These are phyloP conservation scores for Rhabdornis inornatus DNA, from an alignment of 2,113 vertebrate genomes.

Conservation along the genomic window DNA sequence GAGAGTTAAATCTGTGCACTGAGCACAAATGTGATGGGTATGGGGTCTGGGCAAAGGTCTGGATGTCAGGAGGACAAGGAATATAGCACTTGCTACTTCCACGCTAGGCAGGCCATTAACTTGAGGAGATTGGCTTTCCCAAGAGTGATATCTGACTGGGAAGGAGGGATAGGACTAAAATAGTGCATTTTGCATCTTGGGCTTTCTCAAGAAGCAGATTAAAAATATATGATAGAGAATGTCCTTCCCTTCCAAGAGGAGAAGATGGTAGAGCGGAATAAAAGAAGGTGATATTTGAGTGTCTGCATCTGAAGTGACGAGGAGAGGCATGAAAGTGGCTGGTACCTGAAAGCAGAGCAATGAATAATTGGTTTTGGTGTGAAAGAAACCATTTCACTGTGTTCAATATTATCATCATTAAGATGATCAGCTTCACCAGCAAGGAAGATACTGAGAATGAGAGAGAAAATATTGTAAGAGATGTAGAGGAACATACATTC, in stretches of 20 bases:
- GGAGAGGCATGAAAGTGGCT: neutral
- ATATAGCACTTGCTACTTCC: neutral
- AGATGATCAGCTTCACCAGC: neutral
- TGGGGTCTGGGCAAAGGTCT: neutral
- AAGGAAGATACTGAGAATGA: neutral
- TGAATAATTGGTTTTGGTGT: neutral
- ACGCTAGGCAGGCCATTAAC: neutral
- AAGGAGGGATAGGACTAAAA: neutral
- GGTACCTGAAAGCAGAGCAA: neutral
- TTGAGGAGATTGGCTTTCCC: neutral
- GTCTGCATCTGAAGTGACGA: neutral
- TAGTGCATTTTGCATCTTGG: neutral
- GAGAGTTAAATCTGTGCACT: neutral
- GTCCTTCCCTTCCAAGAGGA: neutral
- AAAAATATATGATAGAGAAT: neutral
- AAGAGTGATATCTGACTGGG: neutral
- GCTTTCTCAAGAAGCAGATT: neutral
- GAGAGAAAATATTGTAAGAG: slow-evolving; percentile 6
- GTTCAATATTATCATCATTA: slow-evolving; percentile 15
- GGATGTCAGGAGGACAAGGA: neutral
- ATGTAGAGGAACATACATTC: neutral
- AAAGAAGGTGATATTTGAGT: neutral
- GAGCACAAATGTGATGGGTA: neutral
- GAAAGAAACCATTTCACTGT: neutral
- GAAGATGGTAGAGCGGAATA: neutral